Conservation (phyloP, 92 coral and sea anemone species). For the Umimayanthus chanpuru region DNA sequence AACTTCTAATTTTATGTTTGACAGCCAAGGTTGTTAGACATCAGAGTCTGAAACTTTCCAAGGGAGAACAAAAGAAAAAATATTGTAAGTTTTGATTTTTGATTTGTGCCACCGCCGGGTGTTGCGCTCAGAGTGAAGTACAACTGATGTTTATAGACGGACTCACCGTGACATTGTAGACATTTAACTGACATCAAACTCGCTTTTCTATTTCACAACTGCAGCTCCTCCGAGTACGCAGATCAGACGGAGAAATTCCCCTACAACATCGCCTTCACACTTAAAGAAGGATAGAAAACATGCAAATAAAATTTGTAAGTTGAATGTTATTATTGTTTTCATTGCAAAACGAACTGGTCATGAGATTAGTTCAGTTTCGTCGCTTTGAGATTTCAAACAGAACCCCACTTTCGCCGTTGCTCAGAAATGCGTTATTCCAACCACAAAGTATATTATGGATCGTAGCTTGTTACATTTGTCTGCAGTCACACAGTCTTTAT, state of each 20-base stretch:
- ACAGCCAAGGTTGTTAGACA: constrained; percentile 1
- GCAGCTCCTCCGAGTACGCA: constrained; percentile 88
- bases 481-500: background rate
- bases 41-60: background rate
- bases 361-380: background rate
- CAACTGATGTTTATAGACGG: background rate
- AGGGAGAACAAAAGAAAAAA: background rate
- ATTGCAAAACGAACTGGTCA: background rate
- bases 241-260: constrained; percentile 83
- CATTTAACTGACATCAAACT: background rate
- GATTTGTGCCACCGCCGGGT: background rate
- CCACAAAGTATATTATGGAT: background rate
- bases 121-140: background rate
- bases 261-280: constrained; percentile 83
- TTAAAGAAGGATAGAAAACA: constrained; percentile 67
- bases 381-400: background rate
- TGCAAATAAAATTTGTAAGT: constrained; percentile 54
- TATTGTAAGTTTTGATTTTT: background rate
- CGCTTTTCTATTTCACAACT: background rate
- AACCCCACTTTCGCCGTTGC: background rate
- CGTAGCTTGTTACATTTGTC: background rate
- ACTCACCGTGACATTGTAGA: background rate
- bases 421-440: background rate
- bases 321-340: background rate
- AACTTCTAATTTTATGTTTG: background rate